Percentiles rank a stretch among this genome's conserved stretches.
Evolutionary conservation across 2,113 vertebrate species (phyloP).

Genomic region (Stegastes partitus): DNA sequence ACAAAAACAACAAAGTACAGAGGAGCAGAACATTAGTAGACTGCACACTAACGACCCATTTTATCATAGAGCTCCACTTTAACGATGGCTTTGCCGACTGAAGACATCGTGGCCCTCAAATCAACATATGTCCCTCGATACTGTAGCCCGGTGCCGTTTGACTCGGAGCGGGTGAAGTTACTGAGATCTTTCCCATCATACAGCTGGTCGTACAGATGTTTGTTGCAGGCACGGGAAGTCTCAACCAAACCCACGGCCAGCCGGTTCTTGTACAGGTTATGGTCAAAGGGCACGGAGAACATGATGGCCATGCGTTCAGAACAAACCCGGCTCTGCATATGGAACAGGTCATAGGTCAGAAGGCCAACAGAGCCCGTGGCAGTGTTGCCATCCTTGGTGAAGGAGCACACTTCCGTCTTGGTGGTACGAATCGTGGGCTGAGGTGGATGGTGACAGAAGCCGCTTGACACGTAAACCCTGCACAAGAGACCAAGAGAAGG

Average conservation of each 20-base stretch:
- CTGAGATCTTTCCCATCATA: slow-evolving; percentile 76
- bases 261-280: slow-evolving; percentile 76
- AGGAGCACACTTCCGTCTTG: slow-evolving; percentile 79
- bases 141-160: slow-evolving; percentile 59
- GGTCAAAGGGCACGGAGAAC: slow-evolving; percentile 83
- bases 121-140: slow-evolving; percentile 33
- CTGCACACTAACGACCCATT: slow-evolving; percentile 58
- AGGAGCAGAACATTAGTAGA: not conserved
- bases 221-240: slow-evolving; percentile 67
- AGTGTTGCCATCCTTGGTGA: slow-evolving; percentile 80
- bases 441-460: slow-evolving; percentile 77
- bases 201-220: slow-evolving; percentile 76
- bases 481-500: slow-evolving; percentile 11
- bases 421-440: slow-evolving; percentile 72
- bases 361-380: slow-evolving; percentile 77
- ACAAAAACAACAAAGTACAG: slow-evolving; percentile 31
- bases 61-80: slow-evolving; percentile 82
- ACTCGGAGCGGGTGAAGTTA: slow-evolving; percentile 56
- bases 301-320: slow-evolving; percentile 75
- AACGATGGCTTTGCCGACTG: slow-evolving; percentile 76
- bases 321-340: slow-evolving; percentile 66
- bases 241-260: slow-evolving; percentile 75
- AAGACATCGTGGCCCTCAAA: slow-evolving; percentile 82
- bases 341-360: slow-evolving; percentile 83
- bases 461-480: slow-evolving; percentile 81